Conservation (phyloP, 2,113 vertebrate genomes). For the Uropsilus gracilis region DNA sequence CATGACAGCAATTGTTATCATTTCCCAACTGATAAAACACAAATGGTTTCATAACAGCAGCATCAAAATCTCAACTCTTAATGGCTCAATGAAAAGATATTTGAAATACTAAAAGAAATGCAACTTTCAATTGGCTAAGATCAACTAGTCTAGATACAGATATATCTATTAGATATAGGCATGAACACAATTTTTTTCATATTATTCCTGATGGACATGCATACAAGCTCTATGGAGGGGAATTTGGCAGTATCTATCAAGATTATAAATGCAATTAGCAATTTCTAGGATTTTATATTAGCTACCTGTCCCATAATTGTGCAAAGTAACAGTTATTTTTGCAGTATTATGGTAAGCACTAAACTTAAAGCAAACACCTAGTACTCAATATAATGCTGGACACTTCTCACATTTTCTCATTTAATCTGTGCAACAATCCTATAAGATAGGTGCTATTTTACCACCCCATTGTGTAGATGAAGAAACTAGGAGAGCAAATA, state of each 20-base stretch:
- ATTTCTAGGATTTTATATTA: slow-evolving; percentile 1
- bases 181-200: neutral
- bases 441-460: neutral
- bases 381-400: neutral
- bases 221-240: neutral
- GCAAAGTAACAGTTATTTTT: neutral
- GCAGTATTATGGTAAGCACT: neutral
- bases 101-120: slow-evolving; percentile 15
- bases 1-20: neutral
- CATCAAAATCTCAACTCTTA: slow-evolving; percentile 27
- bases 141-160: no score
- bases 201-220: neutral
- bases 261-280: neutral
- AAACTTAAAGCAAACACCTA: neutral
- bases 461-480: neutral
- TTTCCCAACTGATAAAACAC: neutral
- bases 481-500: neutral
- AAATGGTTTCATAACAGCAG: neutral
- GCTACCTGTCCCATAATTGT: neutral
- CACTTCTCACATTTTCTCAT: neutral
- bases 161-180: no score
- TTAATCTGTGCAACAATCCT: neutral
- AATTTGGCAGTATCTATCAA: neutral
- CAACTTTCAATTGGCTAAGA: neutral
- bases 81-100: slow-evolving; percentile 21